Evolutionary conservation across 2,888 invertebrate species (phyloP), one percentile per base, ranked within the genome.

Genomic region (Ornithoptera priamus): DNA sequence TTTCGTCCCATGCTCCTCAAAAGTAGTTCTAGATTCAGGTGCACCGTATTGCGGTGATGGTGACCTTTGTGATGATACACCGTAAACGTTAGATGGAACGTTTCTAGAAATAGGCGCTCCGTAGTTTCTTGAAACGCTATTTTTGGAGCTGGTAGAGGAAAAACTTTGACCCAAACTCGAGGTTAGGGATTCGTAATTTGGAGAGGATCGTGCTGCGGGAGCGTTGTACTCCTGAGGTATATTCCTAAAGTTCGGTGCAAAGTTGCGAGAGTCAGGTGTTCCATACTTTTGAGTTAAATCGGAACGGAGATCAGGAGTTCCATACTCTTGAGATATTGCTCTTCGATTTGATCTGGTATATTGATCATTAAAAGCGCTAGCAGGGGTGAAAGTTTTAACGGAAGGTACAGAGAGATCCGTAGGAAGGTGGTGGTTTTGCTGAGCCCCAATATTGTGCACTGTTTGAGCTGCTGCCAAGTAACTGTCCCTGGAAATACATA

Each of bases 381-480:
- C n/a, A 10, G 69, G 60, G 73, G 58, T 74, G 67, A 8, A 57
- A 24, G 4, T 58, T 8, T 66, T 22, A 18, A 59, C 67, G 17
- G 64, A n/a, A 71, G 84, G 82, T n/a, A 77, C 75, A 39, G 79
- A 77, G 72, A 84, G 85, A 18, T 78, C 79, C 56, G 76, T 75
- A 7, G 86, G 76, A 0, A 77, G 68, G 15, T 20, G 18, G 56
- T 80, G 81, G 67, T 80, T 73, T 73, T 78, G 78, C 46, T 74
- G 68, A n/a, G 69, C 69, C 18, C 70, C 72, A 30, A 74, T 72
- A 18, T 69, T 71, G n/a, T 80, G 80, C 42, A 78, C 75, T 8
- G 84, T 80, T 10, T 82, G 79, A 1, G 82, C 75, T 57, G 85
- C 78, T 66, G 84, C 73, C 65, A 86, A 75, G 70, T 89, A 90